Evolutionary conservation across 2,113 vertebrate genomes (phyloP), one percentile per base, ranked within the genome.

Genomic region (Bos taurus): DNA sequence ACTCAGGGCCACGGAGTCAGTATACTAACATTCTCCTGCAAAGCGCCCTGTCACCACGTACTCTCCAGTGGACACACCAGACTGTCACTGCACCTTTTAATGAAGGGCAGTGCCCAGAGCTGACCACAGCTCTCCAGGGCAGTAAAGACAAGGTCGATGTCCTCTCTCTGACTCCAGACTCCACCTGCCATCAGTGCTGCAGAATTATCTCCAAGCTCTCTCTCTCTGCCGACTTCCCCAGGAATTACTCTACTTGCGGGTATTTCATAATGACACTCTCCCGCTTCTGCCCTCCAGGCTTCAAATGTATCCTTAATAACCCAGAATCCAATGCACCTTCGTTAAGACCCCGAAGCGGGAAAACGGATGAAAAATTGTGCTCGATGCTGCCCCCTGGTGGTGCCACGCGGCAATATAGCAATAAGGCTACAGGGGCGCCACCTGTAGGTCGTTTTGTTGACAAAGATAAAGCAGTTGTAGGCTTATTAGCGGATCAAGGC

Each of bases 331-430:
- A 21, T 6, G 57, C 56, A 64, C 19, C 21, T 23, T 90, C 8
- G 0, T 25, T 13, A 15, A 2, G 5, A 64, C 4, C 28, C 2
- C 50, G 28, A 52, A 40, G 56, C 6, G 0, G 46, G 33, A 80
- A 36, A 80, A 52, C n/a, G 6, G 28, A 3, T 4, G 40, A 25
- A 80, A 81, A 60, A 36, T 26, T 12, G 0, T 60, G 64, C 81
- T 90, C 25, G 6, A 26, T 54, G 78, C 62, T 59, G 8, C 91
- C 94, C 74, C 67, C 91, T 95, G 25, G 85, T 90, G 97, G 93
- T 48, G 12, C 4, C 15, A 40, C 4, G 48, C 4, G 12, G 25
- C 50, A 87, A 36, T 21, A 52, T 0, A 8, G 2, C 33, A 17
- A 16, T 36, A 59, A 78, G 13, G 40, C 56, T 8, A 13, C 88